These are phyloP conservation scores for Pituophis catenifer DNA, from an alignment of 2,113 vertebrate species.

Conservation along the genomic window DNA sequence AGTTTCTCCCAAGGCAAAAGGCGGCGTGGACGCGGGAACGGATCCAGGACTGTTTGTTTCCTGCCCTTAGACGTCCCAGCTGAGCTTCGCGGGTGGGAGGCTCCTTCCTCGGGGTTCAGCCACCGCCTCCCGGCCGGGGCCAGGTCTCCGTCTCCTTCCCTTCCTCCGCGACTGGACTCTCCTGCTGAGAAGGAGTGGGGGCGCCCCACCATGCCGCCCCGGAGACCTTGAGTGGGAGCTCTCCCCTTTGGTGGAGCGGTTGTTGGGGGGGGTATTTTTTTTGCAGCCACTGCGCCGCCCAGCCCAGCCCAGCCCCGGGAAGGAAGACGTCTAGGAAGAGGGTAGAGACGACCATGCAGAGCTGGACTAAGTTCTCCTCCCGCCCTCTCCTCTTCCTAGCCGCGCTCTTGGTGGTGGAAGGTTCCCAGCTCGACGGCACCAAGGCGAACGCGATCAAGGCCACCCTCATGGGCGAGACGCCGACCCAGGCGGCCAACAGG, in stretches of 20 bases:
- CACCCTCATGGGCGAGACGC: constrained; percentile 76
- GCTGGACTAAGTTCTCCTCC: constrained; percentile 79
- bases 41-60: background rate
- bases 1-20: constrained; percentile 55
- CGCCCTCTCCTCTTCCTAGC: constrained; percentile 82
- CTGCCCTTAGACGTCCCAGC: background rate
- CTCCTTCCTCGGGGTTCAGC: background rate
- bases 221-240: background rate
- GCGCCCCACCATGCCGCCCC: background rate
- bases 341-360: constrained; percentile 71
- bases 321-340: constrained; percentile 47
- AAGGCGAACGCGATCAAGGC: constrained; percentile 95
- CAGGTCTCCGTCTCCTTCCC: background rate
- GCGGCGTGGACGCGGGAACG: constrained; percentile 39
- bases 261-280: too few relatives aligned
- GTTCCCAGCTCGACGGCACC: constrained; percentile 80
- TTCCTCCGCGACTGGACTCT: background rate
- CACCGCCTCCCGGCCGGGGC: background rate
- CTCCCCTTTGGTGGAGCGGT: background rate
- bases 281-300: background rate
- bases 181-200: background rate
- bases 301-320: background rate
- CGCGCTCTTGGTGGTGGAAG: constrained; percentile 79
- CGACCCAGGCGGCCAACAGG: constrained; percentile 82
- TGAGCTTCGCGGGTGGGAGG: background rate